phyloP scores from a whole-genome alignment of 1,140 invertebrate species.

The honey bee (Apis mellifera) region Amel_HAv3.1 CM009943.2:5261501-5262000 shows the following conservation, averaged over 20 bases:
- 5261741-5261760: constrained; percentile 50
- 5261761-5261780: constrained; percentile 41
- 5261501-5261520: background rate
- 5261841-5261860: constrained; percentile 12
- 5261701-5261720: constrained; percentile 38
- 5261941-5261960: too few relatives aligned
- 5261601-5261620: constrained; percentile 23
- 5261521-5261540: too few relatives aligned
- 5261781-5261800: constrained; percentile 53
- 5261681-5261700: constrained; percentile 55
- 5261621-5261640: background rate
- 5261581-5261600: background rate
- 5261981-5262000: too few relatives aligned
- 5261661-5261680: constrained; percentile 17
- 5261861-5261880: background rate
- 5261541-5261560: background rate
- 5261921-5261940: background rate
- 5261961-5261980: too few relatives aligned
- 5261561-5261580: background rate
- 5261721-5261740: constrained; percentile 62
- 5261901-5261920: background rate
- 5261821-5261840: constrained; percentile 47
- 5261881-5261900: background rate
- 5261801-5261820: constrained; percentile 45
- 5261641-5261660: constrained; percentile 2